Evolutionary conservation across 2,888 invertebrate genomes (phyloP).

Genomic region (Mythimna vitellina): DNA sequence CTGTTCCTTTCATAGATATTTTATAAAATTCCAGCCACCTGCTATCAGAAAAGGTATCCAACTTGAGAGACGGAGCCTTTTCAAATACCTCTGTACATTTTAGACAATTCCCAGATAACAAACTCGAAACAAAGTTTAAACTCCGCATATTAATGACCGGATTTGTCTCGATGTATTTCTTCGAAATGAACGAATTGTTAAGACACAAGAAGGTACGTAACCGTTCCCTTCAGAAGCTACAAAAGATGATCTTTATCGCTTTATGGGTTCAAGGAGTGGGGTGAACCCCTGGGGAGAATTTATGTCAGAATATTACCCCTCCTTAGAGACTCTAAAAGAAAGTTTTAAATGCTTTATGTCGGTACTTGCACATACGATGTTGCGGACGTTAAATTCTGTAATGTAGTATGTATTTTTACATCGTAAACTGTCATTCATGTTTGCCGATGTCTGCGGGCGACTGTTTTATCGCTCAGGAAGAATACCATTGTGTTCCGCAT

Average conservation of each 20-base stretch:
- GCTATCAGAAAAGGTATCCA: conserved; percentile 53
- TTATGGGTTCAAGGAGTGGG: conserved; percentile 80
- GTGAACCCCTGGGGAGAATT: conserved; percentile 78
- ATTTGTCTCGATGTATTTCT: conserved; percentile 68
- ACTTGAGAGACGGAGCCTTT: conserved; percentile 54
- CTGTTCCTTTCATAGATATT: conserved; percentile 40
- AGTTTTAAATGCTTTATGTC: conserved; percentile 84
- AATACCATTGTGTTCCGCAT: conserved; percentile 68
- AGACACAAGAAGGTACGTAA: conserved; percentile 68
- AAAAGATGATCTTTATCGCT: conserved; percentile 86
- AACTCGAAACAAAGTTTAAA: conserved; percentile 69
- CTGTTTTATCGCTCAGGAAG: conserved; percentile 71
- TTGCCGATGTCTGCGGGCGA: conserved; percentile 67
- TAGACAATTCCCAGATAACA: conserved; percentile 62
- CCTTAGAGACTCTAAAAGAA: conserved; percentile 81
- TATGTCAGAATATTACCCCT: conserved; percentile 80
- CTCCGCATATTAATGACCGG: conserved; percentile 71
- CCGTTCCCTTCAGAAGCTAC: conserved; percentile 74
- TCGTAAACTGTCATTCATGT: conserved; percentile 69
- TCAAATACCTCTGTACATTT: conserved; percentile 63
- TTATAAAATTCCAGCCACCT: conserved; percentile 53
- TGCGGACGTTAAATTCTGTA: conserved; percentile 65
- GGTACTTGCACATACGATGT: conserved; percentile 72
- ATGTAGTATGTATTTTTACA: conserved; percentile 69
- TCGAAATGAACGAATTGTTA: conserved; percentile 71